Conservation (phyloP, 1,140 invertebrate genomes). For the Paralvinella palmiformis region DNA sequence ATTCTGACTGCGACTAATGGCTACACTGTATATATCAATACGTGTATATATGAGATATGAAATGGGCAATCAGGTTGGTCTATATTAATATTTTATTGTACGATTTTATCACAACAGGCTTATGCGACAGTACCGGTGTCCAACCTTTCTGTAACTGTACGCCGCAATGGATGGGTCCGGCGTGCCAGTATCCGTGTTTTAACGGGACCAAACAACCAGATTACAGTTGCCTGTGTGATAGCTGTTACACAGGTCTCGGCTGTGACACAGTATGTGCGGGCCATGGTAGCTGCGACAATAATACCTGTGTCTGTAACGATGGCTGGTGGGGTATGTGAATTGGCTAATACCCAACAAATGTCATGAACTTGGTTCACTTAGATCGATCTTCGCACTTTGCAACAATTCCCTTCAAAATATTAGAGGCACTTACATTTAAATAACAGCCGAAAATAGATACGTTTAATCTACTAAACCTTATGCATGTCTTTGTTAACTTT, state of each 20-base stretch:
- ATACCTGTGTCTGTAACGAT: slow-evolving; percentile 7
- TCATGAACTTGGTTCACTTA: no score
- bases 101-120: background rate
- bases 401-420: no score
- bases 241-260: slow-evolving; percentile 9
- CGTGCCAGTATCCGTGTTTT: slow-evolving; percentile 12
- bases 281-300: slow-evolving; percentile 13
- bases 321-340: slow-evolving; percentile 32
- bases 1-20: no score
- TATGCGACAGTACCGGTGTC: slow-evolving; percentile 18
- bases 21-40: no score
- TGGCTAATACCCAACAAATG: no score
- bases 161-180: slow-evolving; percentile 12
- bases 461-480: no score
- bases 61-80: no score
- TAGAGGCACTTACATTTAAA: no score
- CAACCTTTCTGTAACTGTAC: slow-evolving; percentile 10
- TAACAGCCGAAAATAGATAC: no score
- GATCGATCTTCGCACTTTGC: no score
- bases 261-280: slow-evolving; percentile 16
- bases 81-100: background rate
- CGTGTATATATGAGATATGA: no score
- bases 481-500: no score
- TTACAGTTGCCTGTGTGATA: slow-evolving; percentile 6
- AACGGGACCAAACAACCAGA: slow-evolving; percentile 2